phyloP scores from a whole-genome alignment of 2,888 invertebrate genomes.

The Oxyteleia sp. region DNA sequence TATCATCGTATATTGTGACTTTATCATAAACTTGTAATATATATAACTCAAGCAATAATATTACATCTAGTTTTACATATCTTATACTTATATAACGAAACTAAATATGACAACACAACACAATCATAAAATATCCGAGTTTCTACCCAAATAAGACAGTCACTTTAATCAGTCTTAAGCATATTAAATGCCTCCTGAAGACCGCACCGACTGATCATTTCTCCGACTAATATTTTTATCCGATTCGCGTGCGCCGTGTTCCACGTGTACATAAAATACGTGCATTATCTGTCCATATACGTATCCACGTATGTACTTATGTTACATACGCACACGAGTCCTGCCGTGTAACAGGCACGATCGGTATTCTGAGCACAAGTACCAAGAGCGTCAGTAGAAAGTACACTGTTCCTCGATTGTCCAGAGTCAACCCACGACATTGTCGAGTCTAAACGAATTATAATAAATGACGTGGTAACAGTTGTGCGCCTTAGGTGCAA shows the following conservation, averaged over 20 bases:
- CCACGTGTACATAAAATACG: slow-evolving; percentile 48
- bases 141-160: not conserved
- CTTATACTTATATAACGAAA: slow-evolving; percentile 8
- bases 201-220: too few relatives aligned
- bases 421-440: slow-evolving; percentile 64
- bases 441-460: slow-evolving; percentile 69
- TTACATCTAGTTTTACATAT: too few relatives aligned
- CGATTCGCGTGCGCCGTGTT: slow-evolving; percentile 23
- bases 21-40: too few relatives aligned
- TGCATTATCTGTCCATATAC: slow-evolving; percentile 47
- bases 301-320: slow-evolving; percentile 34
- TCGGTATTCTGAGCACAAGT: slow-evolving; percentile 63
- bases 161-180: slow-evolving; percentile 37
- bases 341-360: slow-evolving; percentile 51
- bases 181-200: slow-evolving; percentile 12
- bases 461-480: slow-evolving; percentile 72
- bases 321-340: slow-evolving; percentile 56
- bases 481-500: slow-evolving; percentile 68
- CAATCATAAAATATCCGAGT: not conserved
- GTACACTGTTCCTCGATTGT: slow-evolving; percentile 70
- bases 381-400: slow-evolving; percentile 67
- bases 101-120: not conserved
- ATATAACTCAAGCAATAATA: too few relatives aligned
- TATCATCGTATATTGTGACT: too few relatives aligned
- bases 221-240: slow-evolving; percentile 40